Evolutionary conservation across 2,888 invertebrate genomes (phyloP).

Genomic region (Chironomus tentans): DNA sequence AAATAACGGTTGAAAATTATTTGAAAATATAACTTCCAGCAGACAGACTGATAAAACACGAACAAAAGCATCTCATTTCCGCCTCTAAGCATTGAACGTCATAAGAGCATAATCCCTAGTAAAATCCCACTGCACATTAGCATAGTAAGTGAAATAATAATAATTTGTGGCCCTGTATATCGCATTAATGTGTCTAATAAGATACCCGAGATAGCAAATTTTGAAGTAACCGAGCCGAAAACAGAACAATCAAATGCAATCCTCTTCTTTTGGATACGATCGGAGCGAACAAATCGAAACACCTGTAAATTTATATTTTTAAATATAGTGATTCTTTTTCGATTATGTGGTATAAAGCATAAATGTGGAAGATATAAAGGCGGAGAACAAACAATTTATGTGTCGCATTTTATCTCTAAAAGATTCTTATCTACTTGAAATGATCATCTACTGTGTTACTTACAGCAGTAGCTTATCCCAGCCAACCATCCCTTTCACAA

Average conservation of each 20-base stretch:
- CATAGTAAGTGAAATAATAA: too few relatives aligned
- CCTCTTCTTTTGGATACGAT: neutral
- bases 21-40: too few relatives aligned
- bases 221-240: neutral
- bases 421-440: slow-evolving; percentile 16
- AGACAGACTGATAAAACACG: too few relatives aligned
- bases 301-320: slow-evolving; percentile 13
- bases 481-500: neutral
- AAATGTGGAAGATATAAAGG: neutral
- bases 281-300: slow-evolving; percentile 25
- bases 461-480: neutral
- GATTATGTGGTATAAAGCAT: too few relatives aligned
- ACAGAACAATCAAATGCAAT: neutral
- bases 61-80: too few relatives aligned
- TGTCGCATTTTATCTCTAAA: slow-evolving; percentile 12
- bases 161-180: neutral
- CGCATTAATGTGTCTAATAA: slow-evolving; percentile 20
- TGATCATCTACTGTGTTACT: too few relatives aligned
- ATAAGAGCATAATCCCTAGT: too few relatives aligned
- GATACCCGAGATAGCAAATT: slow-evolving; percentile 3
- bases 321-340: neutral
- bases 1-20: too few relatives aligned
- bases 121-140: too few relatives aligned
- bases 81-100: too few relatives aligned
- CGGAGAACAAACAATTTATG: slow-evolving; percentile 1